Conservation (phyloP, 2,888 invertebrate species). For the Polydrusus cervinus region DNA sequence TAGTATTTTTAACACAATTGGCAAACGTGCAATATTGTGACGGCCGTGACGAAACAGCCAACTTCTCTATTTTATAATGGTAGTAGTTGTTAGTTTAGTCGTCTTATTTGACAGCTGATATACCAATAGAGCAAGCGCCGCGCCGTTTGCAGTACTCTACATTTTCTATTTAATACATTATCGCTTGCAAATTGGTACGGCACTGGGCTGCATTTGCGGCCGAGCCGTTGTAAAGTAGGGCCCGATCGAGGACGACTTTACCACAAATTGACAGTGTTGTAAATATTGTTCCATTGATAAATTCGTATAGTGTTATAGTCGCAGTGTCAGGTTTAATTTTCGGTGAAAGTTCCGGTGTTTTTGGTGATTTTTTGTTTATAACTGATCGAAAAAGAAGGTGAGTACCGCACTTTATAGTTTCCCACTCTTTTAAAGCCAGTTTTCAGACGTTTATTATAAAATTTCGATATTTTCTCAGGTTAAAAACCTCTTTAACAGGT, state of each 20-base stretch:
- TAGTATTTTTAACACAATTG: no score
- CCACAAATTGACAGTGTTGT: conserved; percentile 1
- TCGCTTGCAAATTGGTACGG: not conserved
- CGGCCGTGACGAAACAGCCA: no score
- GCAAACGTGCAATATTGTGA: no score
- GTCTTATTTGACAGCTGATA: conserved; percentile 24
- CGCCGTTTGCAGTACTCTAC: not conserved
- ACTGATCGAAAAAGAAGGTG: conserved; percentile 11
- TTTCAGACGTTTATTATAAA: not conserved
- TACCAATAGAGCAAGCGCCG: not conserved
- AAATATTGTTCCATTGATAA: not conserved
- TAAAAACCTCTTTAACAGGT: conserved; percentile 42
- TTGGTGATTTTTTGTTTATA: not conserved
- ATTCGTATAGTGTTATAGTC: no score
- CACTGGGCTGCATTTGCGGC: not conserved
- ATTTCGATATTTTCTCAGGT: conserved; percentile 28
- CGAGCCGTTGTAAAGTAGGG: conserved; percentile 2
- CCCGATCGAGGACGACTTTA: not conserved
- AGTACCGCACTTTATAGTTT: not conserved
- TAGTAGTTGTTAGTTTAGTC: no score
- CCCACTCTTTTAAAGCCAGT: conserved; percentile 6
- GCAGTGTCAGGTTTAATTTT: not conserved
- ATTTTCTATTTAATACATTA: not conserved
- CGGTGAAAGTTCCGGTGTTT: conserved; percentile 19
- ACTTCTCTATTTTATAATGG: no score